Evolutionary conservation across 2,113 vertebrate genomes (phyloP), one percentile per base, ranked within the genome.

Genomic region (Catharus fuscescens): DNA sequence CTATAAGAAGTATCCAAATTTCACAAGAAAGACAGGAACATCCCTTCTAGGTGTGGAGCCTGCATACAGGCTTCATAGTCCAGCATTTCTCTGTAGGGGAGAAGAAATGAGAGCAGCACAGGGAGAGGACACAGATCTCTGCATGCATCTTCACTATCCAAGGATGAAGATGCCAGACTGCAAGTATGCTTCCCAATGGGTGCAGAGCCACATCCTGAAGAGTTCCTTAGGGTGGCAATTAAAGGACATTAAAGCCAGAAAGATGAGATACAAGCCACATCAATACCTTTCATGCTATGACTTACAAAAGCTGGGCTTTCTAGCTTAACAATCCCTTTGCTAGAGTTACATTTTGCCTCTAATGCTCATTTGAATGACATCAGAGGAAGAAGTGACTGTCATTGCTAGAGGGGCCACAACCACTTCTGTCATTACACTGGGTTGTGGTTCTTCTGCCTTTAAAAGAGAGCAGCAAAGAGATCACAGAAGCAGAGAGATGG

Each of bases 1-100:
- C 72, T 89, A 23, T 42, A 91, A 87, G 76, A 50, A 93, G 65
- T 36, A 95, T 82, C 61, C 70, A 76, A 53, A 92, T 93, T 87
- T 89, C 83, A 91, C 45, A 52, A 86, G 65, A 83, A 60, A 76
- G 57, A 80, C 69, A 80, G 77, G 36, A 86, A 93, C 16, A 42
- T 84, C 65, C 80, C 83, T 92, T 86, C 57, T 32, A 92, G 71
- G 64, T 73, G 32, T 34, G 18, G 64, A 92, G 82, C 26, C 50
- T 82, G 66, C 23, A 3, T 42, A 44, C 28, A 73, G 59, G 42
- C 57, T 79, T 82, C 7, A 2, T 14, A 56, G 45, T 29, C 48
- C 36, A 69, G 62, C n/a, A 59, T 80, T 91, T 74, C 47, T 56
- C 83, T 74, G 20, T 18, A 28, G 28, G 25, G 48, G 7, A 86